Percentiles rank a stretch among this genome's conserved stretches.
These are phyloP conservation scores for Anseranas semipalmata DNA, from an alignment of 2,113 vertebrate species.

Conservation along the genomic window DNA sequence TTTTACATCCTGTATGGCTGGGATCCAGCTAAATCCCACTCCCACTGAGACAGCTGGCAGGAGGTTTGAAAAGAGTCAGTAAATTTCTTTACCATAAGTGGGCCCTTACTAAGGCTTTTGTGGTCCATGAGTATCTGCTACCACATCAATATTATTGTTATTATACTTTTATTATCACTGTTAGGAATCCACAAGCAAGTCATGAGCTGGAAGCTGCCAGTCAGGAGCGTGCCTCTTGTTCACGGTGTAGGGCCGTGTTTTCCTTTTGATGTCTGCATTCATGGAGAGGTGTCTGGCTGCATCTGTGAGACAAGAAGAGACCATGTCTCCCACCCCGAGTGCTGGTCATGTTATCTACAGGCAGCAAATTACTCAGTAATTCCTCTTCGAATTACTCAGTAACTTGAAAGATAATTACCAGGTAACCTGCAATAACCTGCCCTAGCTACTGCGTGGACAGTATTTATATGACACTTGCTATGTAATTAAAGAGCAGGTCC, in stretches of 20 bases:
- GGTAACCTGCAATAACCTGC: constrained; percentile 44
- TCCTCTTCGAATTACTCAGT: constrained; percentile 34
- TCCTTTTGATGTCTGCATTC: not conserved
- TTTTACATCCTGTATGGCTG: not conserved
- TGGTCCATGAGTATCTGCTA: not conserved
- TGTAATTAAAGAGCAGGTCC: constrained; percentile 43
- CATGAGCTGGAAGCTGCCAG: not conserved
- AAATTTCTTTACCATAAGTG: not conserved
- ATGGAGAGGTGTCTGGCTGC: not conserved
- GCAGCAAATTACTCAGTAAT: constrained; percentile 49
- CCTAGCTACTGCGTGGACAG: not conserved
- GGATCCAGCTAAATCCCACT: not conserved
- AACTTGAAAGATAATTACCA: constrained; percentile 54
- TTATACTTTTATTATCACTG: not conserved
- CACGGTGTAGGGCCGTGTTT: not conserved
- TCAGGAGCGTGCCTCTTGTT: not conserved
- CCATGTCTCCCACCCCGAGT: not conserved
- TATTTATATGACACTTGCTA: not conserved
- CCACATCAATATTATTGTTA: not conserved
- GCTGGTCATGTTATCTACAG: constrained; percentile 3
- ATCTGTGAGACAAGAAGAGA: not conserved
- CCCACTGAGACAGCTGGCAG: not conserved
- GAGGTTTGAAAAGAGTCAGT: not conserved
- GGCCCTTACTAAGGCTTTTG: not conserved
- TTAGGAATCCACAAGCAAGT: not conserved